Base-by-base conservation (phyloP, 1,140 invertebrate genomes). In the Neoseiulus cucumeris region DNA sequence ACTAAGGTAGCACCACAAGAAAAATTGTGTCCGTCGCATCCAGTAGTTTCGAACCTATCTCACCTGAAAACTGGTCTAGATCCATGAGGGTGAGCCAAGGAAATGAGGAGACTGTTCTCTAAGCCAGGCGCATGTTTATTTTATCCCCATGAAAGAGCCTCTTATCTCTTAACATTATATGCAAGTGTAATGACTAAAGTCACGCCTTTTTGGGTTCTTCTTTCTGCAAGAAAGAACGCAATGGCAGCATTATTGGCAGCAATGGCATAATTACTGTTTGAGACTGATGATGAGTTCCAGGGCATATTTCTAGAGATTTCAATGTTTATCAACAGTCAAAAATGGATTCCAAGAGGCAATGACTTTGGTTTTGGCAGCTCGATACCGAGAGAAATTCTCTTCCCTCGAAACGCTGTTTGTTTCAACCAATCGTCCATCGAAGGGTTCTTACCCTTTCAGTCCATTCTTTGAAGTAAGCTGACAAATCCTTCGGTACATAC, bases 201-300 rank as follows among this genome's bases (percentile, higher is more conserved):
- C 22, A 59, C 6, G 51, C 22, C 14, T 20, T 59, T 20, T 59
- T 59, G 25, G 22, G 22, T 25, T 59, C 14, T 9, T 59, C 51
- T 33, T n/a, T 59, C 51, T 59, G 51, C 25, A 59, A 59, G 22
- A 59, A 44, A 59, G 22, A 59, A 44, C 42, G 42, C 42, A 44
- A 44, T 12, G 42, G n/a, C 42, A 12, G n/a, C 42, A 44, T 44
- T 44, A 44, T 12, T n/a, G n/a, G 42, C n/a, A 44, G n/a, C 42
- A 44, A 44, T n/a, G 42, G 12, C 42, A 44, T 12, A 44, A n/a
- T 44, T 12, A 44, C 42, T 44, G n/a, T n/a, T n/a, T n/a, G n/a
- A n/a, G n/a, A n/a, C n/a, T n/a, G n/a, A n/a, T n/a, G n/a, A n/a
- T n/a, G n/a, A n/a, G n/a, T n/a, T n/a, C n/a, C n/a, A n/a, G n/a